Base-by-base conservation (phyloP, 2,797 vertebrate genomes). In the Chelmon rostratus region DNA sequence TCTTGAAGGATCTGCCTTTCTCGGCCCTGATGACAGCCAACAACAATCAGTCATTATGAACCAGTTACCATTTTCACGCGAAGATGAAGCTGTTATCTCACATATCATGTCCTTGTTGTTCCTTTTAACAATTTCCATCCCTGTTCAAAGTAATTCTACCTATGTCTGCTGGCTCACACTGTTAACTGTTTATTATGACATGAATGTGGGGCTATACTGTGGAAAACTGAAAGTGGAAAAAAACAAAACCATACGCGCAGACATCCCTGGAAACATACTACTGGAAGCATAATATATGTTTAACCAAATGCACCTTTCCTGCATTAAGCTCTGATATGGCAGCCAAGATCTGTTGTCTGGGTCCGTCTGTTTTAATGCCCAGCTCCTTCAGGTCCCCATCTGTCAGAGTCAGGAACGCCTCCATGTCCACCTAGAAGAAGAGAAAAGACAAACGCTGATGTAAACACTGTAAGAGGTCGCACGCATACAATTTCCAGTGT, bases 241-340 rank as follows among this genome's bases (percentile, higher is more conserved):
- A n/a, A 44, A 44, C 21, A 38, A 42, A 53, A 61, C 44, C n/a
- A 38, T 42, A 52, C 69, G 3, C 2, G 31, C 1, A 56, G 15
- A 66, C 38, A 58, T 23, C 21, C 21, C 21, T 71, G 73, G 73
- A 73, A 73, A 71, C 0, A 68, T 23, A 59, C 11, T 6, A 44
- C 8, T 69, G 25, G 21, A 47, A 68, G 18, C 12, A 50, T 25
- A 16, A 47, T 74, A 2, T 38, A 72, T 19, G 0, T 42, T 23
- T 1, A 86, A 75, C 23, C 18, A 50, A 42, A 73, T 5, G 23
- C 92, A 98, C 98, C 97, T 99, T 99, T 92, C 98, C 98, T 70
- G 98, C 97, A n/a, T 99, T 99, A 67, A 99, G 95, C 91, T 99
- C 98, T 21, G 98, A 98, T 94, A 99, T 99, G 38, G 98, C 98